Percentiles rank a stretch among this genome's conserved stretches.
phyloP scores from a whole-genome alignment of 2,113 vertebrate genomes.

The Tupaia chinensis region DNA sequence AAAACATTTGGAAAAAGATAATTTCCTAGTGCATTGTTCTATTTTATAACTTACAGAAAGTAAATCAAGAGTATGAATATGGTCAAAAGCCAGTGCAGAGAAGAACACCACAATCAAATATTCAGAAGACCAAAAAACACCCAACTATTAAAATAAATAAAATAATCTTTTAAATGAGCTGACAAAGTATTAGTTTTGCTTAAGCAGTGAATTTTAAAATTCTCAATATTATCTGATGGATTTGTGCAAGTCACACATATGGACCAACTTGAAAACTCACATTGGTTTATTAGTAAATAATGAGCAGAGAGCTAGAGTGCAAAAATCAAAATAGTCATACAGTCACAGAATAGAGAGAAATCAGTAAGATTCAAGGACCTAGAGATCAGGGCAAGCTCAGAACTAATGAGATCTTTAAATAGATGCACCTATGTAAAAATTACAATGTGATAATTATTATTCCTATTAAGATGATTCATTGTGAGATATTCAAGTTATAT shows the following conservation, averaged over 20 bases:
- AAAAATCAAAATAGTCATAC: background rate
- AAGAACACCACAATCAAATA: background rate
- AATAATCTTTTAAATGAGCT: background rate
- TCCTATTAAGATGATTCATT: background rate
- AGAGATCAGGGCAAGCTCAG: background rate
- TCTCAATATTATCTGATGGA: background rate
- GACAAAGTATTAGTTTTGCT: background rate
- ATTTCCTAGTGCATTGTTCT: background rate
- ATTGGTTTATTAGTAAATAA: background rate
- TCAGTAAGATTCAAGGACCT: background rate
- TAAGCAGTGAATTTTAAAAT: background rate
- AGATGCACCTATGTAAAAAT: background rate
- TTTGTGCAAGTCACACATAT: background rate
- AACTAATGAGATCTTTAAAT: background rate
- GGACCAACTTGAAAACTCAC: background rate
- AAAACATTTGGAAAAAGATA: background rate
- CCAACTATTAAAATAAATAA: background rate
- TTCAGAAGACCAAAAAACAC: background rate
- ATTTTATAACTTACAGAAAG: background rate
- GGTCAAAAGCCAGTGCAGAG: background rate
- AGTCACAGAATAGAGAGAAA: background rate
- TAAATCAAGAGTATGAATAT: background rate
- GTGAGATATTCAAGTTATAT: background rate
- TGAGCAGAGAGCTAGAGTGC: background rate
- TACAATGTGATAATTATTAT: background rate